These are phyloP conservation scores for Poeciliopsis presidionis DNA, from an alignment of 2,797 vertebrate genomes.

Conservation along the genomic window DNA sequence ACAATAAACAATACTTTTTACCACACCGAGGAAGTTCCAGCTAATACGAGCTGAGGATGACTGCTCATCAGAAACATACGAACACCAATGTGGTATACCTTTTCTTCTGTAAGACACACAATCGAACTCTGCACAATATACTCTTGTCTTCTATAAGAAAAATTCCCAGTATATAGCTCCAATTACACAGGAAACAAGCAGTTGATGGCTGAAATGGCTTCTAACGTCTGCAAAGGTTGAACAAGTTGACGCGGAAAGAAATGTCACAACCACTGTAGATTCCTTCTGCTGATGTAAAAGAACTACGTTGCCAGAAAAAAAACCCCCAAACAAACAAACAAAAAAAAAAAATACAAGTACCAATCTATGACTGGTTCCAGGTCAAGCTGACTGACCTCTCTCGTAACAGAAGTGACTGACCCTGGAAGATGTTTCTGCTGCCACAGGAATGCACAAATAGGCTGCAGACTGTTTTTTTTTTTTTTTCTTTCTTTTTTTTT, in stretches of 20 bases:
- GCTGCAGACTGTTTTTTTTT: slow-evolving; percentile 25
- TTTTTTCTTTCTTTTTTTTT: too few species aligned
- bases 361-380: slow-evolving; percentile 25
- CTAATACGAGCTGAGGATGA: slow-evolving; percentile 58
- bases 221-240: slow-evolving; percentile 50
- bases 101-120: slow-evolving; percentile 48
- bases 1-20: slow-evolving; percentile 61
- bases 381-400: slow-evolving; percentile 24
- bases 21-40: slow-evolving; percentile 59
- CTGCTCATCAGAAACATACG: slow-evolving; percentile 66
- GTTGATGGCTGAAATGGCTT: slow-evolving; percentile 47
- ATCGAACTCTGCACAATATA: slow-evolving; percentile 58
- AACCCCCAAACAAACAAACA: background rate
- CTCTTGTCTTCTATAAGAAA: slow-evolving; percentile 58
- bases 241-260: slow-evolving; percentile 39
- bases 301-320: slow-evolving; percentile 22
- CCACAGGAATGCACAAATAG: slow-evolving; percentile 43
- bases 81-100: slow-evolving; percentile 77
- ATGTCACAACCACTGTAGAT: slow-evolving; percentile 38
- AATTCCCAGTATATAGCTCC: slow-evolving; percentile 58
- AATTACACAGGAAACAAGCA: slow-evolving; percentile 59
- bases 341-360: background rate
- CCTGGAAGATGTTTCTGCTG: slow-evolving; percentile 11
- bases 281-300: slow-evolving; percentile 28
- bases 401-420: background rate